Percentiles rank a stretch among this genome's conserved stretches.
These are phyloP conservation scores for Orchesella cincta DNA, from an alignment of 1,140 invertebrate genomes.

Conservation along the genomic window DNA sequence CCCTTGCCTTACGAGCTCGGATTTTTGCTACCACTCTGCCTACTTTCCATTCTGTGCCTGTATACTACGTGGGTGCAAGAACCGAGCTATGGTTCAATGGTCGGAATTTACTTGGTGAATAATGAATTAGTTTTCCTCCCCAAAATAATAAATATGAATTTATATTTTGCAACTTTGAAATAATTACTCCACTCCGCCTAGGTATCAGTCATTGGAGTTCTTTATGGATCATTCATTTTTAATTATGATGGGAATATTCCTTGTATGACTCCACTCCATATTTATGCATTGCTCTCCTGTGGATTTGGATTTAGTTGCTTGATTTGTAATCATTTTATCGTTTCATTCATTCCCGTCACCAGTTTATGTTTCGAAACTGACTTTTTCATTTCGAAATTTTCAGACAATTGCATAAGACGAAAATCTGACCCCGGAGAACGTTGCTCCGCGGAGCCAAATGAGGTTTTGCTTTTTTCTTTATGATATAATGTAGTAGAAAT, in stretches of 20 bases:
- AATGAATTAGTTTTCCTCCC: too few relatives aligned
- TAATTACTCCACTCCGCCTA: too few relatives aligned
- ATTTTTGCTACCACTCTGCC: neutral
- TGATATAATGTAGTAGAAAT: neutral
- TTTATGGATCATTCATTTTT: too few relatives aligned
- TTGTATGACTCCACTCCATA: neutral
- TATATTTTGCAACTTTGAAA: too few relatives aligned
- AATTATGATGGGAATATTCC: neutral
- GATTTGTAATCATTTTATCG: neutral
- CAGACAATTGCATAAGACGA: too few relatives aligned
- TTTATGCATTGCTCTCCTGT: neutral
- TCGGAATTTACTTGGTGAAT: neutral
- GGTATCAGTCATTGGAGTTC: too few relatives aligned
- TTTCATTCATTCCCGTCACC: neutral
- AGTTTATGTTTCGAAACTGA: too few relatives aligned
- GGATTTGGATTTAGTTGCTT: constrained; percentile 5
- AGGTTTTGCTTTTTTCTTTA: neutral
- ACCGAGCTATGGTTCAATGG: neutral
- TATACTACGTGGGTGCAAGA: neutral
- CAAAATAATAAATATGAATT: too few relatives aligned
- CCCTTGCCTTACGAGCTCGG: neutral
- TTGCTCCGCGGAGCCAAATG: neutral
- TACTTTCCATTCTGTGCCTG: neutral
- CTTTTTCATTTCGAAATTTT: too few relatives aligned
- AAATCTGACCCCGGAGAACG: too few relatives aligned